Base-by-base conservation (phyloP, 1,140 invertebrate genomes). In the fruit fly (Drosophila melanogaster) region DNA sequence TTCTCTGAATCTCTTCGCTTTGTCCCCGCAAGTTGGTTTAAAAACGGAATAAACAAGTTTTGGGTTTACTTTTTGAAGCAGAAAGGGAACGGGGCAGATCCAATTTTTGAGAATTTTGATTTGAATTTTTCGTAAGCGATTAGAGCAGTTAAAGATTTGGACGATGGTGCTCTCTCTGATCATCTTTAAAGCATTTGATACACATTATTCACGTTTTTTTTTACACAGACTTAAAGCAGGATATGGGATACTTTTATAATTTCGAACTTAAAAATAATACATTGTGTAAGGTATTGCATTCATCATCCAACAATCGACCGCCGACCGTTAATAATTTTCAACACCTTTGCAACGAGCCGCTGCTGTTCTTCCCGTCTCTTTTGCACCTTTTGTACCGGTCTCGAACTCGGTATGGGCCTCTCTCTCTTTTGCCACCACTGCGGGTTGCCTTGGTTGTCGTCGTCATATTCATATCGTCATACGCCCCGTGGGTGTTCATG, bases 251-350 rank as follows among this genome's bases (percentile, higher is more conserved):
- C 8, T 41, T 41, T 10, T 30, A 30, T 8, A 30, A 22, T 22
- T 8, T 3, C 7, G 8, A 10, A 1, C 7, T 3, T 8, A 30
- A 8, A 30, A 8, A 30, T 8, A 0, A 7, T 7, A 30, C 26
- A 30, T 26, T 5, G 24, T 26, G 5, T 26, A 1, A 26, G 24
- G 24, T 26, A 26, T 47, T 54, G 35, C 41, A 40, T 46, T 54
- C 24, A 38, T 24, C 35, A 50, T 24, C 49, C 35, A 43, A 8
- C 12, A 46, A 38, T 55, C 37, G 51, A 70, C 62, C 75, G 57
- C 49, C 78, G 71, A 77, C 79, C 81, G 79, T 87, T 79, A 79
- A 60, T 89, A 83, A 89, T 83, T 87, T 87, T 87, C 83, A 87
- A 89, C 83, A 87, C 83, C 83, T 89, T 79, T 64, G 69, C 57